Evolutionary conservation across 2,797 vertebrate genomes (phyloP), one percentile per base, ranked within the genome.

Genomic region (Benthosema pterotum): DNA sequence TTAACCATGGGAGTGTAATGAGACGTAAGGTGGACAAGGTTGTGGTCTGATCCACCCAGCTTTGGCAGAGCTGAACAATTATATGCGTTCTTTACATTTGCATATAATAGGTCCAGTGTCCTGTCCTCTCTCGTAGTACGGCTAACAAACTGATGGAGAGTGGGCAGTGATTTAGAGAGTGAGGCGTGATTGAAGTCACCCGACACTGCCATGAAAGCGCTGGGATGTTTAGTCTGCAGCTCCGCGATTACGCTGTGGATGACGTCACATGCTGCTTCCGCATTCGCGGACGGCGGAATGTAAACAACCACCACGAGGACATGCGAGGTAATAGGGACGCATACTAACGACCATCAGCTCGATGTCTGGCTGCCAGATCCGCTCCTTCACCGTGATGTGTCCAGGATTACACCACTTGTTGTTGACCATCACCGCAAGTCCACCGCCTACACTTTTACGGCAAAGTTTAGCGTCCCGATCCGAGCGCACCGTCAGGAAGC

Each of bases 221-320:
- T 54, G 28, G 51, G 51, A 58, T 58, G 19, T 57, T 63, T 54
- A 60, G 19, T 67, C 43, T 69, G 50, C 42, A 68, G 64, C 72
- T 57, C 32, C 15, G 0, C n/a, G 6, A 50, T 50, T 67, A 43
- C 55, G 63, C 12, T 42, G 56, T 42, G 12, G 55, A 43, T 32
- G 61, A 63, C 63, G 54, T 52, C 64, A 38, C 13, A 1, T 43
- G 25, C 25, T 3, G 5, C 25, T 25, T 25, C 25, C 2, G 25
- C 25, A 25, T 25, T 25, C 25, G 25, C 25, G 3, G 43, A 4
- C 9, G 43, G 43, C 14, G 3, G 43, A 51, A 51, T 9, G 42
- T 17, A 18, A 60, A 63, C 64, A 58, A 47, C 14, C 32, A 45
- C 11, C 43, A 45, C 11, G 43, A 45, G 11, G 6, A 45, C 43